Percentiles rank a stretch among this genome's conserved stretches.
phyloP scores from a whole-genome alignment of 2,113 vertebrate genomes.

The Aramus guarauna region DNA sequence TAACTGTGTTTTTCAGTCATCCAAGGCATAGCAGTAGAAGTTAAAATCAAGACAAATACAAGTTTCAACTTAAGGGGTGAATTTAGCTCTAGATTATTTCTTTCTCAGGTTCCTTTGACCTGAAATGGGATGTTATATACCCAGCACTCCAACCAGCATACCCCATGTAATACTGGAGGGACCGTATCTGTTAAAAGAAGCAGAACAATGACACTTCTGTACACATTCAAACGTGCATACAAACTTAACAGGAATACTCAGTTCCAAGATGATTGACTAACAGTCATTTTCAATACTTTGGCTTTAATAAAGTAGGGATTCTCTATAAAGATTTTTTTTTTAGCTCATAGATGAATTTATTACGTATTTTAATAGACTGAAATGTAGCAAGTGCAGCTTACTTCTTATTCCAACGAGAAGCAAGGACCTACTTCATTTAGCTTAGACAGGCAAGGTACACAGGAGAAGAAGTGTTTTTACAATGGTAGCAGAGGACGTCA shows the following conservation, averaged over 20 bases:
- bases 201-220: not conserved
- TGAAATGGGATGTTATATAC: not conserved
- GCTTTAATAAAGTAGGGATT: not conserved
- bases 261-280: not conserved
- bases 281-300: not conserved
- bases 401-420: not conserved
- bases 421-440: not conserved
- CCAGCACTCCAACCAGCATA: not conserved
- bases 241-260: not conserved
- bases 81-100: not conserved
- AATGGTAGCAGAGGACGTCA: rapidly evolving
- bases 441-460: rapidly evolving
- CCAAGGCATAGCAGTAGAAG: not conserved
- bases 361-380: not conserved
- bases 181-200: not conserved
- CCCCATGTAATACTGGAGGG: not conserved
- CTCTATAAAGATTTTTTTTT: not conserved
- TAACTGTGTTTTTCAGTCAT: not conserved
- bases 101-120: not conserved
- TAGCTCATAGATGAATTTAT: not conserved
- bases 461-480: not conserved
- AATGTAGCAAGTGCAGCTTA: not conserved
- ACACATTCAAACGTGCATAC: not conserved
- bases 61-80: not conserved
- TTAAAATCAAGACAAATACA: not conserved